Percentiles rank a stretch among this genome's conserved stretches.
phyloP scores from a whole-genome alignment of 2,113 vertebrate species.

The Ellobius talpinus region DNA sequence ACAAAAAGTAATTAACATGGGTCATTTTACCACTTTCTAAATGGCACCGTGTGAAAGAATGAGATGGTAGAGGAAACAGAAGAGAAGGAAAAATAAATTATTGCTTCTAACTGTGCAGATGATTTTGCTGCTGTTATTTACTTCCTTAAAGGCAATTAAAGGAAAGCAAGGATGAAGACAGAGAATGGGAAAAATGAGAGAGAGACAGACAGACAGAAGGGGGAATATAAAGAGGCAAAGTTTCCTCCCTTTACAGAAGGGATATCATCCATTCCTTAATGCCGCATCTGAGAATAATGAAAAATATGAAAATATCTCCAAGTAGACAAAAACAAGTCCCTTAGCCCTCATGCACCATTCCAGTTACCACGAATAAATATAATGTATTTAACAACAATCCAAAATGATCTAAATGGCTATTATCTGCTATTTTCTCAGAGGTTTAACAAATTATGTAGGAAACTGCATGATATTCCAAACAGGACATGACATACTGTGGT shows the following conservation, averaged over 20 bases:
- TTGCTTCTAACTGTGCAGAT: conserved; percentile 13
- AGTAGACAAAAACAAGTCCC: conserved; percentile 33
- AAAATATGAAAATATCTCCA: conserved; percentile 32
- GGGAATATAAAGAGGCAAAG: not conserved
- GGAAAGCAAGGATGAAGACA: not conserved
- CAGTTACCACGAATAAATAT: conserved; percentile 47
- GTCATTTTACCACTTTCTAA: conserved; percentile 55
- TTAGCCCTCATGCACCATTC: not conserved
- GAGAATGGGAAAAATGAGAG: not conserved
- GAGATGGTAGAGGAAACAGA: not conserved
- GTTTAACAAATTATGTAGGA: conserved; percentile 37
- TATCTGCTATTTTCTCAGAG: not conserved
- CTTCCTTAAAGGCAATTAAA: conserved; percentile 21
- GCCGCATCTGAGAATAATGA: conserved; percentile 6
- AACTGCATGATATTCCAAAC: not conserved
- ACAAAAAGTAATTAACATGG: not conserved
- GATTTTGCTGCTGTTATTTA: not conserved
- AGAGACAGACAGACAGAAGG: not conserved
- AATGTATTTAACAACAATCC: conserved; percentile 15
- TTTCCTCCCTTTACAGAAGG: not conserved
- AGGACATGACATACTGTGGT: not conserved
- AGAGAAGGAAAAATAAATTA: not conserved
- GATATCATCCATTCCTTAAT: not conserved
- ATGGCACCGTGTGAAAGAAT: conserved; percentile 37
- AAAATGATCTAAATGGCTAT: conserved; percentile 15